Base-by-base conservation (phyloP, 2,113 vertebrate species). In the Rallus limicola region DNA sequence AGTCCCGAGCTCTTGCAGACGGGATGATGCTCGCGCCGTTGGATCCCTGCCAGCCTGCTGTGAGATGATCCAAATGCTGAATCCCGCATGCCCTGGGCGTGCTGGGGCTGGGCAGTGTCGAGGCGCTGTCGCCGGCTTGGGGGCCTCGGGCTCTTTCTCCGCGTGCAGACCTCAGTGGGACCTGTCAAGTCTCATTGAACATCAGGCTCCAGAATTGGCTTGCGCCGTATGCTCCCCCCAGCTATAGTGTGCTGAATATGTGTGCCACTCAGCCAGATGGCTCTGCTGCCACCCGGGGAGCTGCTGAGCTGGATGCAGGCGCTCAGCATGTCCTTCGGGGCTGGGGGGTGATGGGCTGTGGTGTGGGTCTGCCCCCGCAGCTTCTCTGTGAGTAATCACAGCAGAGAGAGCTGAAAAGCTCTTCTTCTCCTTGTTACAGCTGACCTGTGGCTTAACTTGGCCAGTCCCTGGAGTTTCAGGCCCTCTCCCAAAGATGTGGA, bases 161-260 rank as follows among this genome's bases (percentile, higher is more conserved):
- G 4, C 1, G 0, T 25, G 48, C 86, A 56, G 74, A 62, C 38
- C 53, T 76, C 26, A 2, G 56, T 16, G 59, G 68, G 80, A 64
- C 48, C 77, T 87, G 89, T 75, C 92, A 72, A 4, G 53, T 87
- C 87, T 89, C 78, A 7, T n/a, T 72, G 93, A 52, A 4, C 0
- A 0, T 40, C 42, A 75, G 69, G 69, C 70, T 56, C 20, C 0
- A 4, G 24, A 33, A 2, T 6, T 29, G 80, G 83, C 91, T 87
- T 12, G 38, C 0, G 2, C 90, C n/a, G 2, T 62, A 4, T n/a
- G 82, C 67, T 50, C 16, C 31, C 86, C 34, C 3, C 24, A n/a
- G 81, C 80, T 9, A 10, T 0, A 1, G 36, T 2, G 1, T 4
- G 44, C 58, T 1, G 0, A 3, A 8, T 53, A n/a, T 2, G 13